These are phyloP conservation scores for Percopsis transmontana DNA, from an alignment of 2,113 vertebrate genomes.

Conservation along the genomic window DNA sequence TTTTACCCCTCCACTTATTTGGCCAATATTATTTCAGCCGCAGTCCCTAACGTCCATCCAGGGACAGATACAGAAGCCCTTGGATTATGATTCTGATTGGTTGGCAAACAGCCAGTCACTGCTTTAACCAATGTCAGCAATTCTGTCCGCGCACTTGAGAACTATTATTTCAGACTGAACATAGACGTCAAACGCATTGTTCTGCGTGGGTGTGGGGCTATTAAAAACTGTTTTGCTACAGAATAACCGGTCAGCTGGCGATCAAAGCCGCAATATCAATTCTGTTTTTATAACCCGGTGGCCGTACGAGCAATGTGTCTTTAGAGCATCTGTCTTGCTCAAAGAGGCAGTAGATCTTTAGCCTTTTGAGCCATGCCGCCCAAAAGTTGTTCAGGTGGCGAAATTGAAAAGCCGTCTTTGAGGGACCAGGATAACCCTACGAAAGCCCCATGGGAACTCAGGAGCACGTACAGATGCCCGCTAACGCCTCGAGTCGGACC, in stretches of 20 bases:
- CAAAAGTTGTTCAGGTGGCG: too few species aligned
- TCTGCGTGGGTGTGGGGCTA: constrained; percentile 57
- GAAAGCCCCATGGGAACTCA: constrained; percentile 47
- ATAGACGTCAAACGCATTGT: constrained; percentile 61
- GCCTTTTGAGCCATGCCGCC: too few species aligned
- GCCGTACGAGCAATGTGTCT: too few species aligned
- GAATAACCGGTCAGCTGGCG: constrained; percentile 58
- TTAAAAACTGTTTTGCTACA: constrained; percentile 60
- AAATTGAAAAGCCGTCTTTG: neutral
- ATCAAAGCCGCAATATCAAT: constrained; percentile 10
- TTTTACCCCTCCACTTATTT: neutral
- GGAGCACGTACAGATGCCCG: constrained; percentile 37
- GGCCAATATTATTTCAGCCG: constrained; percentile 1
- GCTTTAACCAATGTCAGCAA: constrained; percentile 55
- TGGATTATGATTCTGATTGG: constrained; percentile 30
- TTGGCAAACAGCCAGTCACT: constrained; percentile 46
- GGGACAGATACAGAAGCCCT: neutral
- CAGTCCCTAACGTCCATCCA: neutral
- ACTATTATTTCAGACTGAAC: constrained; percentile 31
- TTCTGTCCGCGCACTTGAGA: constrained; percentile 33
- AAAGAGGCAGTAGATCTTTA: too few species aligned
- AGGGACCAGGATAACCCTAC: constrained; percentile 19
- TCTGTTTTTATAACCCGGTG: too few species aligned
- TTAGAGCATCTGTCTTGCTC: too few species aligned
- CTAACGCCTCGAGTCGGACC: constrained; percentile 42